These are phyloP conservation scores for Apogon hyalosoma DNA, from an alignment of 2,797 vertebrate genomes.

Conservation along the genomic window DNA sequence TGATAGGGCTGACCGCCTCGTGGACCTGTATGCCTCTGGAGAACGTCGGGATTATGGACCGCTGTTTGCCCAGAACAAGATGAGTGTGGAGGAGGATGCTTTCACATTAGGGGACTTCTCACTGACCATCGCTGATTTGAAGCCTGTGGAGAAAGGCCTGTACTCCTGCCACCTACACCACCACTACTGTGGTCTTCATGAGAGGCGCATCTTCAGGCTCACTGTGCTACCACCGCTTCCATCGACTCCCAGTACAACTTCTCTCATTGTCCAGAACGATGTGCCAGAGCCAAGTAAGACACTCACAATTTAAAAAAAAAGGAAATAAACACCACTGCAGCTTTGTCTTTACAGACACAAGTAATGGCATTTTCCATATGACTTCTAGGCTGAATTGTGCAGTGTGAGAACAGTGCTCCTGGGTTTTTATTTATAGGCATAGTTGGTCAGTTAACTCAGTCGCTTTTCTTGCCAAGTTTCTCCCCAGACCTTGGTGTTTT, in stretches of 20 bases:
- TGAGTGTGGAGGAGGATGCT: constrained; percentile 87
- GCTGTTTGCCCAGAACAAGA: constrained; percentile 85
- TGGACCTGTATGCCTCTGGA: constrained; percentile 94
- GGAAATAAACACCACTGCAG: constrained; percentile 1
- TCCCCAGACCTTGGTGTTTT: constrained; percentile 59
- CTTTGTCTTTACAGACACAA: constrained; percentile 31
- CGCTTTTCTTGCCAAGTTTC: constrained; percentile 64
- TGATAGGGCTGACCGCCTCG: constrained; percentile 91
- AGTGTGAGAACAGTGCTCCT: constrained; percentile 23
- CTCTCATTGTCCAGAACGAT: constrained; percentile 49
- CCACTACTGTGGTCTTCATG: constrained; percentile 96
- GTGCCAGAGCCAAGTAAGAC: constrained; percentile 72
- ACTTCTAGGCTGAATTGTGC: constrained; percentile 6
- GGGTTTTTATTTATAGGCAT: constrained; percentile 68
- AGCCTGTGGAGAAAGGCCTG: constrained; percentile 87
- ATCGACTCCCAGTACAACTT: constrained; percentile 25
- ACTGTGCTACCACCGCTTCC: constrained; percentile 78
- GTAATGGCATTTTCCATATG: constrained; percentile 26
- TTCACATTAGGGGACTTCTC: constrained; percentile 95
- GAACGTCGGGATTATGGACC: constrained; percentile 91
- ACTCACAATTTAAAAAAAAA: neutral
- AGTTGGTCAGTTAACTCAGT: constrained; percentile 76
- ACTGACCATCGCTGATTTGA: constrained; percentile 85
- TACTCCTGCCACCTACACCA: constrained; percentile 97
- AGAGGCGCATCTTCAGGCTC: constrained; percentile 91